These are phyloP conservation scores for Eumeta japonica DNA, from an alignment of 1,140 invertebrate genomes.

Conservation along the genomic window DNA sequence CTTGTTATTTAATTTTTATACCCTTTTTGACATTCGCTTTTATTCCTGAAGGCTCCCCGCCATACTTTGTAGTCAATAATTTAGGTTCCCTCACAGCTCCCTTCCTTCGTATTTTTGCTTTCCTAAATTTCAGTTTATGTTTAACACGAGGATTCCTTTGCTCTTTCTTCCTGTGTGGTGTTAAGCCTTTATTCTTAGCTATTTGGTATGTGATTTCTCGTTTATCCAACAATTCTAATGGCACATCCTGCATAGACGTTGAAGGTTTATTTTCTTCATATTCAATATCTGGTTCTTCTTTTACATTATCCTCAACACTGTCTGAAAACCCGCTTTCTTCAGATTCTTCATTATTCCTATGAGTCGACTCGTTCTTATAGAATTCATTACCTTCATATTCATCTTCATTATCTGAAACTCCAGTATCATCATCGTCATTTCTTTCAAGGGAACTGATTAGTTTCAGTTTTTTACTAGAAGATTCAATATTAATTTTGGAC, in stretches of 20 bases:
- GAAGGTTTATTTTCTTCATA: slow-evolving; percentile 31
- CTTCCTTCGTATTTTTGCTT: slow-evolving; percentile 86
- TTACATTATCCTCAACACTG: too few relatives aligned
- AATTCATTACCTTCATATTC: slow-evolving; percentile 42
- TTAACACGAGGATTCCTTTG: slow-evolving; percentile 91
- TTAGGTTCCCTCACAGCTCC: slow-evolving; percentile 81
- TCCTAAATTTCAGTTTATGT: slow-evolving; percentile 86
- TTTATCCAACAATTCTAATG: slow-evolving; percentile 58
- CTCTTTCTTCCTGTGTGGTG: slow-evolving; percentile 85
- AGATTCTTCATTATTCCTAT: slow-evolving; percentile 35
- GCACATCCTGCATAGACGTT: slow-evolving; percentile 22
- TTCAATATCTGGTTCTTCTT: slow-evolving; percentile 28
- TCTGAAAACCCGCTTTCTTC: slow-evolving; percentile 47
- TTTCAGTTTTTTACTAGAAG: slow-evolving; percentile 46
- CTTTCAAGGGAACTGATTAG: slow-evolving; percentile 42
- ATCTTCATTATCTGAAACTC: slow-evolving; percentile 40
- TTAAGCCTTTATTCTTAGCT: slow-evolving; percentile 92
- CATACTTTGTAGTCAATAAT: slow-evolving; percentile 77
- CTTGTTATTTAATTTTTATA: slow-evolving; percentile 81
- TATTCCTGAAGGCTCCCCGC: slow-evolving; percentile 89
- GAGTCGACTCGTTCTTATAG: slow-evolving; percentile 29
- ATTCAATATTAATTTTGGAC: slow-evolving; percentile 26
- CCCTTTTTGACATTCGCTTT: slow-evolving; percentile 82
- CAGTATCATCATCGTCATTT: slow-evolving; percentile 42
- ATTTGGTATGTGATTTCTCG: slow-evolving; percentile 90